Evolutionary conservation across 2,113 vertebrate species (phyloP).

Genomic region (Anarhynchus alexandrinus): DNA sequence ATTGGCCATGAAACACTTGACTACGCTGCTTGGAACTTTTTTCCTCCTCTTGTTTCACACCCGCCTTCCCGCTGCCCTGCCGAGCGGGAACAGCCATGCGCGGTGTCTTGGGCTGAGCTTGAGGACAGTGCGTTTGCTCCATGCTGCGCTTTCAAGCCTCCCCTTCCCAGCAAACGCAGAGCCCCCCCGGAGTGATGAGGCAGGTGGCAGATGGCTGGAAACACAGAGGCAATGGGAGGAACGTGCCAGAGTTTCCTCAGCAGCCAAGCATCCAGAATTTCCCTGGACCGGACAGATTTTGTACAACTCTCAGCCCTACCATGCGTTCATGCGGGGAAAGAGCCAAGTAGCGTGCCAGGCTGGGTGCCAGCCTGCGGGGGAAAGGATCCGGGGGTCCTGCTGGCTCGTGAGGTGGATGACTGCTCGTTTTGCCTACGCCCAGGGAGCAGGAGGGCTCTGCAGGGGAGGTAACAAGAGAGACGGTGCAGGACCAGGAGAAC

Average conservation of each 20-base stretch:
- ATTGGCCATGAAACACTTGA: background rate
- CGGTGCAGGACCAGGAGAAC: background rate
- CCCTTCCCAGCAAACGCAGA: accelerated
- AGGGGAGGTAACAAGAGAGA: background rate
- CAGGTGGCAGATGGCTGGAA: background rate
- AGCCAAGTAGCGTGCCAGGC: background rate
- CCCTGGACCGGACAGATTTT: accelerated
- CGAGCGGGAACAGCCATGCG: accelerated
- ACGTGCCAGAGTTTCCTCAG: background rate
- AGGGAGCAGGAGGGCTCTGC: background rate
- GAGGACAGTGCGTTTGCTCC: background rate
- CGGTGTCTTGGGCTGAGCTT: background rate
- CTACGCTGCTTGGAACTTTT: background rate
- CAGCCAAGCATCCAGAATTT: background rate
- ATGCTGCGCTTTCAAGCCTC: background rate
- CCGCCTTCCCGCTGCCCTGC: background rate
- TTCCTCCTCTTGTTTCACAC: background rate
- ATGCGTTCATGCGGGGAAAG: accelerated
- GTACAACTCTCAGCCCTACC: background rate
- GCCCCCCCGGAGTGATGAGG: background rate
- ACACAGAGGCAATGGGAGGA: background rate
- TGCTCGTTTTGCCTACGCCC: background rate
- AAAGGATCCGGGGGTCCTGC: background rate
- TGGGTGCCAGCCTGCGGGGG: background rate
- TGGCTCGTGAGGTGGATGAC: background rate